A percentile compares a stretch with the other conserved stretches of the same genome.
phyloP scores from a whole-genome alignment of 2,888 invertebrate genomes.

The Petrophora chlorosata region DNA sequence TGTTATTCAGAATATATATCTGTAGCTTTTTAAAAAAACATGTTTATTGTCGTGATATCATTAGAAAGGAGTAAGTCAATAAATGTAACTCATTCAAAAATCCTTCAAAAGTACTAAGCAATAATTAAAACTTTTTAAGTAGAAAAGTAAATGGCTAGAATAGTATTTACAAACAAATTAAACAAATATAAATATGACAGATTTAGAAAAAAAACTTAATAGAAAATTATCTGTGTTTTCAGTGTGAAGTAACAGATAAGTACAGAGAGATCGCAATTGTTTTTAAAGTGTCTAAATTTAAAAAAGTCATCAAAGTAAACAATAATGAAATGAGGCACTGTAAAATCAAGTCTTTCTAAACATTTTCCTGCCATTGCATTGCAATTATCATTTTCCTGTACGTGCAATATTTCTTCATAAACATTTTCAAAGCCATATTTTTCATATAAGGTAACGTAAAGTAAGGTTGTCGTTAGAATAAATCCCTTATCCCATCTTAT shows the following conservation, averaged over 20 bases:
- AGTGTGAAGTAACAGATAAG: constrained; percentile 4
- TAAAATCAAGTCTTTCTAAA: neutral
- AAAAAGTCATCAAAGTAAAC: constrained; percentile 4
- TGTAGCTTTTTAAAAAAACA: constrained; percentile 49
- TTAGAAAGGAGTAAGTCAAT: constrained; percentile 62
- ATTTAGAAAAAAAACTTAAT: neutral
- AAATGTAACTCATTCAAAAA: constrained; percentile 46
- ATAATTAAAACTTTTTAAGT: constrained; percentile 21
- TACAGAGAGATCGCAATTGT: constrained; percentile 3
- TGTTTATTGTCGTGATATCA: constrained; percentile 68
- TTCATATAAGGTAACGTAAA: constrained; percentile 61
- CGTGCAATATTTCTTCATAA: constrained; percentile 54
- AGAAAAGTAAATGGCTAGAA: constrained; percentile 9
- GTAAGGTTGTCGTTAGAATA: constrained; percentile 78
- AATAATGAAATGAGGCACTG: too few species aligned
- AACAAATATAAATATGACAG: neutral
- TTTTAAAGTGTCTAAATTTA: neutral
- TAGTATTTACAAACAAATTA: constrained; percentile 13
- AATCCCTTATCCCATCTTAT: constrained; percentile 70
- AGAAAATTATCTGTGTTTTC: too few species aligned
- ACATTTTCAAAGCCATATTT: constrained; percentile 55
- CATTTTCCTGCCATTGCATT: constrained; percentile 40
- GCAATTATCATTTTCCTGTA: constrained; percentile 43
- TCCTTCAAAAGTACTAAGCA: constrained; percentile 18
- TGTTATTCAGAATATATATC: constrained; percentile 55